Conservation (phyloP, 2,888 invertebrate genomes). For the Cantharis lateralis region DNA sequence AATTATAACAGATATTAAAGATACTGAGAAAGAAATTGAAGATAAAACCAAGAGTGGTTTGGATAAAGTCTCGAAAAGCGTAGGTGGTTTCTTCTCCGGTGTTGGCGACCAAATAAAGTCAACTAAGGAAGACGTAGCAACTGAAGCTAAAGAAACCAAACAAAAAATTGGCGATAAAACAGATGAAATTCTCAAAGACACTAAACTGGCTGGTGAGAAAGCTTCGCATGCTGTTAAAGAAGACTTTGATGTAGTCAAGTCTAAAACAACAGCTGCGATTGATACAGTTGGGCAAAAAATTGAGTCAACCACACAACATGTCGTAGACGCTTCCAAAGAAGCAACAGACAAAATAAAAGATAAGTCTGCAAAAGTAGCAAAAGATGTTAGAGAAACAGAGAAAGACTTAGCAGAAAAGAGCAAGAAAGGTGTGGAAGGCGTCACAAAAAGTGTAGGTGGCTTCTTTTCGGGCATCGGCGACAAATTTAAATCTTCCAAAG, state of each 20-base stretch:
- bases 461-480: conserved; percentile 1
- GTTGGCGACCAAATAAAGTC: neutral
- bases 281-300: neutral
- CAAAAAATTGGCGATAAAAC: neutral
- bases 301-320: conserved; percentile 19
- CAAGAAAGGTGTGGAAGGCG: too few species aligned
- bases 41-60: conserved; percentile 13
- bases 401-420: too few species aligned
- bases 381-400: neutral
- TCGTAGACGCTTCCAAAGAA: conserved; percentile 2
- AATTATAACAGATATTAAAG: neutral
- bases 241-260: neutral
- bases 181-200: neutral
- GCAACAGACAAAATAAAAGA: conserved; percentile 35
- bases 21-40: neutral
- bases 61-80: neutral
- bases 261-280: conserved; percentile 1
- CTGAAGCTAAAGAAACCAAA: neutral
- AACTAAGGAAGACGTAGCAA: neutral
- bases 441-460: neutral
- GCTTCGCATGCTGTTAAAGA: neutral
- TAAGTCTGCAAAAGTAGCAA: conserved; percentile 6
- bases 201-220: neutral
- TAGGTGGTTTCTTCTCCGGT: neutral
- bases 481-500: conserved; percentile 11